phyloP scores from a whole-genome alignment of 2,113 vertebrate genomes.

The Muntiacus muntjak region DNA sequence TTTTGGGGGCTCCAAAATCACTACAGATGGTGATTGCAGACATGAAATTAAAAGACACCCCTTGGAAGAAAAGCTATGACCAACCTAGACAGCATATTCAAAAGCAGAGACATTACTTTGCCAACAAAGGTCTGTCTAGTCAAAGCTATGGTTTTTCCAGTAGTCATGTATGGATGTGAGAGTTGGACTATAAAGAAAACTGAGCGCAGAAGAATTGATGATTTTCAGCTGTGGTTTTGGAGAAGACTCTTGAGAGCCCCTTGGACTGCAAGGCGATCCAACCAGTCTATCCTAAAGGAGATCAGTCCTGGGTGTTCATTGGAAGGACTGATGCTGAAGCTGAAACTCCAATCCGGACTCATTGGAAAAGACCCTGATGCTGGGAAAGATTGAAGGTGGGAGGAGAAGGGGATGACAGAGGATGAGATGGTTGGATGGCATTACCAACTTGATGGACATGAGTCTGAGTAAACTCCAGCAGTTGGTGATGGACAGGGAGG shows the following conservation, averaged over 20 bases:
- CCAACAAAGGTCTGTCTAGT: neutral
- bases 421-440: neutral
- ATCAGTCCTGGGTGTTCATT: neutral
- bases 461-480: neutral
- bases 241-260: neutral
- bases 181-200: neutral
- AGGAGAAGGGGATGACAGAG: neutral
- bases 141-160: neutral
- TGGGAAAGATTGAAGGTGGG: neutral
- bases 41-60: neutral
- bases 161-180: neutral
- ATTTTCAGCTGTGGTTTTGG: neutral
- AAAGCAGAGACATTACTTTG: neutral
- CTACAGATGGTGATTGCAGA: neutral
- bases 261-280: neutral
- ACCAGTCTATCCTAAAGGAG: neutral
- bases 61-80: neutral
- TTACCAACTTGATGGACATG: neutral
- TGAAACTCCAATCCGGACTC: neutral
- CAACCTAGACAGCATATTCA: neutral
- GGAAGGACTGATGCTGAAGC: neutral
- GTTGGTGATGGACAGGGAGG: neutral
- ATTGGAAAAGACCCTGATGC: neutral
- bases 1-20: neutral
- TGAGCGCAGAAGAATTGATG: rapidly evolving